These are phyloP conservation scores for Seladonia tumulorum DNA, from an alignment of 2,888 invertebrate genomes.

Conservation along the genomic window DNA sequence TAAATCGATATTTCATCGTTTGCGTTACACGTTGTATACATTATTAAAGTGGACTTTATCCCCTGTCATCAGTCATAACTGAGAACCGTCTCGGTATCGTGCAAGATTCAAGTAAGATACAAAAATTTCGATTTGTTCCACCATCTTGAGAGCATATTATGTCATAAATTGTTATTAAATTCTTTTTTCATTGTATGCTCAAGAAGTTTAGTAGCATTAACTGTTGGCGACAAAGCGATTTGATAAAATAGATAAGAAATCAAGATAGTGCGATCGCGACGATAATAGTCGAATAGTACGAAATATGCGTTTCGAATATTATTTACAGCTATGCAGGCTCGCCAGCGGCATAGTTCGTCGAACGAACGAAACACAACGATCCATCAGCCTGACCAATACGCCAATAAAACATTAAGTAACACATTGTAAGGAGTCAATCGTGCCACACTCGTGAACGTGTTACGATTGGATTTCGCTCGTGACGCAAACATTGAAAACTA, in stretches of 20 bases:
- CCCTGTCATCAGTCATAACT: not conserved
- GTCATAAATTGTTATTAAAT: not conserved
- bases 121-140: not conserved
- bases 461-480: constrained; percentile 51
- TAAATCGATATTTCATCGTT: not conserved
- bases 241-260: not conserved
- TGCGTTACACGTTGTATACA: not conserved
- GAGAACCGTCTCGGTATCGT: not conserved
- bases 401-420: constrained; percentile 10
- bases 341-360: not conserved
- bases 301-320: constrained; percentile 4
- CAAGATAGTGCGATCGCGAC: not conserved
- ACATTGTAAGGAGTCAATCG: constrained; percentile 41
- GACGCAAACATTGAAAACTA: constrained; percentile 13
- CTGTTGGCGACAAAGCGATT: not conserved
- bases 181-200: not conserved
- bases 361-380: constrained; percentile 19
- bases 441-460: constrained; percentile 42
- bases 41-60: not conserved
- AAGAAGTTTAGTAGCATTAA: not conserved
- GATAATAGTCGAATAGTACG: not conserved
- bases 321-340: constrained; percentile 17
- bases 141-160: not conserved
- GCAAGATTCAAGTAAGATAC: not conserved
- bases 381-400: not conserved